phyloP scores from a whole-genome alignment of 2,888 invertebrate genomes.

The Apamea sordens region DNA sequence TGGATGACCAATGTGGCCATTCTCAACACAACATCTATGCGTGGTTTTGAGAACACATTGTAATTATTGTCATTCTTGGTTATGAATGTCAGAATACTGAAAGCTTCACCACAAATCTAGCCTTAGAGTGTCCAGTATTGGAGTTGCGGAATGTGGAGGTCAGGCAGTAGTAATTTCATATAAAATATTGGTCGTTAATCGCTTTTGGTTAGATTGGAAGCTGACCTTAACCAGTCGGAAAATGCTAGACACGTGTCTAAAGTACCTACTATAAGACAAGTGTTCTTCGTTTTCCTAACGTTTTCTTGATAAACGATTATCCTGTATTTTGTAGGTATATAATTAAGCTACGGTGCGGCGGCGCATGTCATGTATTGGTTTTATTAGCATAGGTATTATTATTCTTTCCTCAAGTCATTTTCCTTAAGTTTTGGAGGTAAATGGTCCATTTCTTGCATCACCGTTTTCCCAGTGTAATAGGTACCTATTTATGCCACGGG shows the following conservation, averaged over 20 bases:
- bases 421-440: constrained; percentile 39
- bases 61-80: not conserved
- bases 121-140: not conserved
- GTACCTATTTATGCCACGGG: not conserved
- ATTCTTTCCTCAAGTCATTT: constrained; percentile 44
- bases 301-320: constrained; percentile 33
- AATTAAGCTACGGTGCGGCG: not conserved
- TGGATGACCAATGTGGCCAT: not conserved
- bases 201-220: constrained; percentile 1
- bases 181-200: not conserved
- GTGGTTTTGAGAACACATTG: not conserved
- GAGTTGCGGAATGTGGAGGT: not conserved
- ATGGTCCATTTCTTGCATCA: constrained; percentile 25
- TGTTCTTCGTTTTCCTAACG: constrained; percentile 15
- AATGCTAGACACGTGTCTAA: not conserved
- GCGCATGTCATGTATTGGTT: not conserved
- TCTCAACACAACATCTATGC: not conserved
- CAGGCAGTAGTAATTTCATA: not conserved
- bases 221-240: not conserved
- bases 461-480: constrained; percentile 17
- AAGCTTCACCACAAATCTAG: not conserved
- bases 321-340: not conserved
- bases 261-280: not conserved
- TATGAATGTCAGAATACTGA: not conserved
- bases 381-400: constrained; percentile 21